Conservation (phyloP, 2,797 vertebrate species). For the Phylloscopus collybita region DNA sequence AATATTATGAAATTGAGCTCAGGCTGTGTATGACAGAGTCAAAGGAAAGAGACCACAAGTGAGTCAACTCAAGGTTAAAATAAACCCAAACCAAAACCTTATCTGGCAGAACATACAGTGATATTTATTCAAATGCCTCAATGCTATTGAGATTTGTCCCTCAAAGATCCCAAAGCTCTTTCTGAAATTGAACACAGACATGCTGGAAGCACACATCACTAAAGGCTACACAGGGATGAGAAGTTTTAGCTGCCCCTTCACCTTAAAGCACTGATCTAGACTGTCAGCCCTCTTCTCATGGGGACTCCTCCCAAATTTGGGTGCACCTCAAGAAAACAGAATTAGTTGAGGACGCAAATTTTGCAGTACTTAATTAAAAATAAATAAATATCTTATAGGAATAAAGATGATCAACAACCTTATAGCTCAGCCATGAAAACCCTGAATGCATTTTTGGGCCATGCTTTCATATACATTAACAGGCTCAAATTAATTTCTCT, state of each 20-base stretch:
- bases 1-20: not conserved
- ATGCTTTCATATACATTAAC: not conserved
- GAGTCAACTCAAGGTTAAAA: not conserved
- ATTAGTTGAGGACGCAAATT: not conserved
- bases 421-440: not conserved
- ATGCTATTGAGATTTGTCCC: not conserved
- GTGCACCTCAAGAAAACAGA: not conserved
- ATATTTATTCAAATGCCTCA: not conserved
- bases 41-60: not conserved
- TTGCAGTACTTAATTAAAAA: not conserved
- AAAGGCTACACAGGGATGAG: not conserved
- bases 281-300: not conserved
- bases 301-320: not conserved
- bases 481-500: not conserved
- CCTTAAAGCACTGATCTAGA: not conserved
- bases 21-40: not conserved
- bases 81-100: not conserved
- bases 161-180: not conserved
- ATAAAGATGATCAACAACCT: not conserved
- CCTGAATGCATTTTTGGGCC: not conserved
- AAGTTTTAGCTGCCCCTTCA: not conserved
- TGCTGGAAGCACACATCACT: not conserved
- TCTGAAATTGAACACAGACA: not conserved
- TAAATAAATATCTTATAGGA: not conserved
- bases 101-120: not conserved